Base-by-base conservation (phyloP, 2,888 invertebrate species). In the Sinhomidia bicolor region DNA sequence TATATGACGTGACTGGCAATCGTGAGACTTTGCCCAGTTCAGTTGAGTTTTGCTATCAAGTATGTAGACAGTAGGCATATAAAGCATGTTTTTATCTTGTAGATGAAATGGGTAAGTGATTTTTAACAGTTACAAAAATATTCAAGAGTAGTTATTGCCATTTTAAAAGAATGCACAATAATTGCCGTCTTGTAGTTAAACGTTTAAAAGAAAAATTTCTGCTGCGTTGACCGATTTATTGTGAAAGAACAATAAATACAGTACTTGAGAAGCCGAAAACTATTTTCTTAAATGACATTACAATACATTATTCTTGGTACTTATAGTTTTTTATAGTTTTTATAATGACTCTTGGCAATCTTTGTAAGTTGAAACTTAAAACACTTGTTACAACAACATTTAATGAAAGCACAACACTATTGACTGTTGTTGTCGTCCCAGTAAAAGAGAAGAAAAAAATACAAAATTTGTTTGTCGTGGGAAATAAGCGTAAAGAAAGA, bases 401-500 rank as follows among this genome's bases (percentile, higher is more conserved):
- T 20, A 14, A 26, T 44, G 44, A 20, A 60, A 80, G 36, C 60
- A 57, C 41, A 41, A 62, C 80, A 47, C n/a, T 20, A n/a, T n/a
- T 26, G 47, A 36, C 23, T 76, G n/a, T 51, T 57, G 9, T 26
- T 47, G 74, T 23, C 41, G 32, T 68, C 23, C 23, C 23, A 44
- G 54, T 20, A 36, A 71, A 51, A 81, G 57, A 54, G 51, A n/a
- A n/a, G 36, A 36, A 36, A 36, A 36, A n/a, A n/a, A n/a, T n/a
- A 36, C 36, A 36, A 7, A 47, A 41, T 76, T 86, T 86, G 86
- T 81, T 74, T 86, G 86, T 81, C 81, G 80, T 86, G 86, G 81
- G 80, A 86, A 86, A 51, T 80, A 20, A 71, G 26, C 51, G 41
- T 78, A n/a, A 85, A 14, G 26, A 65, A 60, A 87, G 81, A 81